phyloP scores from a whole-genome alignment of 2,888 invertebrate species.

The Zhuqinia jingwanae region DNA sequence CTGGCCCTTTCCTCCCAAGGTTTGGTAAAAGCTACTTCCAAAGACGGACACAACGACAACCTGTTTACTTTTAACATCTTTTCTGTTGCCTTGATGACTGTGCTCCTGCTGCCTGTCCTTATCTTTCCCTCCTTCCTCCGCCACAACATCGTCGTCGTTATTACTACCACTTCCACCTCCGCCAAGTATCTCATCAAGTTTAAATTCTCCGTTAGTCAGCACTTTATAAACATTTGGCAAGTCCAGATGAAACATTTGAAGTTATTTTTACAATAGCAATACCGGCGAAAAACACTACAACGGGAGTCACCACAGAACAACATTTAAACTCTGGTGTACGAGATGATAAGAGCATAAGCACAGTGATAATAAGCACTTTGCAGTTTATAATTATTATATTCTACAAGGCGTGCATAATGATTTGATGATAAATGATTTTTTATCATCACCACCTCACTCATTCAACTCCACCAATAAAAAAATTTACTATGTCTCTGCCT shows the following conservation, averaged over 20 bases:
- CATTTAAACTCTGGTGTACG: too few relatives aligned
- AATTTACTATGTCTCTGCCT: too few relatives aligned
- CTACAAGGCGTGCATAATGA: too few relatives aligned
- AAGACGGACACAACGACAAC: constrained; percentile 88
- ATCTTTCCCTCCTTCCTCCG: background rate
- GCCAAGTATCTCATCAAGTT: constrained; percentile 50
- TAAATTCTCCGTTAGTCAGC: constrained; percentile 56
- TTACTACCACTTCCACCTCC: background rate
- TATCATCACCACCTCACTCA: too few relatives aligned
- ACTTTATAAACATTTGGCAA: constrained; percentile 66
- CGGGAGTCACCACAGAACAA: background rate
- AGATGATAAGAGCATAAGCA: too few relatives aligned
- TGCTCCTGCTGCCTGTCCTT: background rate
- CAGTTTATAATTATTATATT: too few relatives aligned
- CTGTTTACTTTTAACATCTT: constrained; percentile 81
- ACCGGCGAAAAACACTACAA: background rate
- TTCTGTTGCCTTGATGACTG: background rate
- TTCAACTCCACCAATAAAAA: too few relatives aligned
- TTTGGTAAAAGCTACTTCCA: constrained; percentile 81
- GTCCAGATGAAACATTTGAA: constrained; percentile 68
- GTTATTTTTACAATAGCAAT: background rate
- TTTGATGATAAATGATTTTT: too few relatives aligned
- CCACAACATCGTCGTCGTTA: too few relatives aligned
- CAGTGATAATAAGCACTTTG: too few relatives aligned
- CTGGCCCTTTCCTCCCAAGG: constrained; percentile 16